Conservation (phyloP, 2,888 invertebrate species). For the Lasiommata megera region DNA sequence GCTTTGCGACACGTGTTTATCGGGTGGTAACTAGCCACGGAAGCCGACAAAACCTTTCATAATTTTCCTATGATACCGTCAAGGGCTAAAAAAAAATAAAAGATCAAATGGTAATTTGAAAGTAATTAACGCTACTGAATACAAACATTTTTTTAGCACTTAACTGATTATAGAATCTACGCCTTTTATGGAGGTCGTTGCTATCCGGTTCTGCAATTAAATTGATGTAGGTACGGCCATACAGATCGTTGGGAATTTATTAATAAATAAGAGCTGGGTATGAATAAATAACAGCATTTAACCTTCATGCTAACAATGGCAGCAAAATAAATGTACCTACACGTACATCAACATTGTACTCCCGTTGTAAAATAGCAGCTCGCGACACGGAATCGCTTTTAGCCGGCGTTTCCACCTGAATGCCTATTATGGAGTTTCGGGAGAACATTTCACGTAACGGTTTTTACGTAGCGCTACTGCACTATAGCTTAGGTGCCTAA, state of each 20-base stretch:
- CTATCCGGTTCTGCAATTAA: neutral
- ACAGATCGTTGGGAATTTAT: no score
- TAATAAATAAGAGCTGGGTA: neutral
- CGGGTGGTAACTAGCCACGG: no score
- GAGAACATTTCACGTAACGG: conserved; percentile 3
- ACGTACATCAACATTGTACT: neutral
- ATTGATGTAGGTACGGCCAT: neutral
- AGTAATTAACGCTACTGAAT: no score
- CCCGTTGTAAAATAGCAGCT: conserved; percentile 20
- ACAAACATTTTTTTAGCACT: no score
- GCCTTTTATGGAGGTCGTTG: no score
- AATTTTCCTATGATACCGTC: no score
- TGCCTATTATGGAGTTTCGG: conserved; percentile 15
- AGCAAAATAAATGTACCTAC: conserved; percentile 7
- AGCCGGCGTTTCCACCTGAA: conserved; percentile 36
- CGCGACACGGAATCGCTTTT: conserved; percentile 53
- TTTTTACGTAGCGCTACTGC: neutral
- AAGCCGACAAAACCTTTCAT: no score
- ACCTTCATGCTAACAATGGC: conserved; percentile 41
- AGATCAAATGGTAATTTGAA: no score
- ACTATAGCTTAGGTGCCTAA: neutral
- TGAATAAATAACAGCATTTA: conserved; percentile 31
- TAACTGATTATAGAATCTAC: no score
- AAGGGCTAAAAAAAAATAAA: no score
- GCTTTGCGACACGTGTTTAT: no score